Base-by-base conservation (phyloP, 2,888 invertebrate genomes). In the Ashinkailepas kermadecensis region DNA sequence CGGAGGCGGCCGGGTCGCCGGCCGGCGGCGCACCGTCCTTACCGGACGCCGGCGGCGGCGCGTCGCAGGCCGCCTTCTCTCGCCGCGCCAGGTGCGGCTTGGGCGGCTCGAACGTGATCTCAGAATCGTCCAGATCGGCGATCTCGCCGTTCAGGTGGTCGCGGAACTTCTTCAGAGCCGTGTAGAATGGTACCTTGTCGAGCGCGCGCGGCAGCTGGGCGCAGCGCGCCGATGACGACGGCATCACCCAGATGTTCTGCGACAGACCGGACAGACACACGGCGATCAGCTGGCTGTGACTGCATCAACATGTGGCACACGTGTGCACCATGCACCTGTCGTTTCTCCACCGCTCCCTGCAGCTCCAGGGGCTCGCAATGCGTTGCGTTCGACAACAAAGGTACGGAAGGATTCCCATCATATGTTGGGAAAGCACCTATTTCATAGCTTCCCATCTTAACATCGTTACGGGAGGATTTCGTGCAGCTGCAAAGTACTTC, bases 161-260 rank as follows among this genome's bases (percentile, higher is more conserved):
- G 81, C 97, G 92, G 89, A 97, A 95, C 89, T 96, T 96, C 88
- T 96, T 97, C 79, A 98, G 91, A 81, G 97, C 97, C 83, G 94
- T 92, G 89, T 97, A 99, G 90, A 97, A 99, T 84, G 98, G 98
- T 83, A 99, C 96, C 90, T 99, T 99, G 90, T 99, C 98, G 0
- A 96, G 95, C 39, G 97, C 97, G 85, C 97, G 91, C n/a, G 98
- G 98, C 85, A 98, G 90, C 88, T 98, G 97, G 67, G 98, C 96
- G 89, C 97, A 98, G 81, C 98, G 92, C 81, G 98, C 97, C 87
- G 96, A 97, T 81, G 97, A 97, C 81, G 97, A 98, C 84, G 98
- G 98, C 97, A 98, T 97, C 87, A 99, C 98, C 95, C 96, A 99
- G 91, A 97, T 95, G 88, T 95, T 94, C 97, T 97, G 90, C 21